Evolutionary conservation across 1,140 invertebrate genomes (phyloP), one percentile per base, ranked within the genome.

Genomic region (Agrypnia vestita): DNA sequence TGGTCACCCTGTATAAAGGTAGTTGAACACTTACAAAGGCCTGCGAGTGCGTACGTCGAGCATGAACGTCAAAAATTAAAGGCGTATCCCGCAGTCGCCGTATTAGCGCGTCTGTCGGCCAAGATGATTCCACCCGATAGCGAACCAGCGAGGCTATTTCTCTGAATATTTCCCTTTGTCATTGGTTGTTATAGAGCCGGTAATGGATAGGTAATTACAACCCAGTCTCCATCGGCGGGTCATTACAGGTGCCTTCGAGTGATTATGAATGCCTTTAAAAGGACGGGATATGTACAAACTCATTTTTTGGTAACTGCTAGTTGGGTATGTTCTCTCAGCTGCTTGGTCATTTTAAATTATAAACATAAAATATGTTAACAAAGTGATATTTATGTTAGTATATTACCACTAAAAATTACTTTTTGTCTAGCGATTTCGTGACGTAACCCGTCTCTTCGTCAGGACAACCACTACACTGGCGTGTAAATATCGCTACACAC

Each of bases 141-240:
- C 64, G 17, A 17, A 69, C 64, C n/a, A 47, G 64, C 64, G 64
- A 69, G 64, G 44, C 64, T 47, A 43, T 69, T 69, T 69, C 64
- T 69, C 64, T 69, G 64, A 46, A 69, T 69, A 69, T 69, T 69
- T 21, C 21, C 49, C 69, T 73, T 73, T 73, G 69, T 73, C 69
- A 73, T 73, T 73, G 69, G 51, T 21, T 73, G 25, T 8, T 43
- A 55, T 73, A n/a, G 51, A 51, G 47, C 51, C 51, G 11, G 69
- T 73, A 73, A 73, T 73, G 49, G 69, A 53, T 51, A 53, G 51
- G 49, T 73, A 73, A 73, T 73, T 73, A 73, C 69, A 53, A 53
- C 21, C 15, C 56, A 61, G 12, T 61, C 19, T 61, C 47, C 69
- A 55, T 53, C 51, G 47, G 17, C 25, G 69, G 69, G 69, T 73